Evolutionary conservation across 1,140 invertebrate genomes (phyloP).

Genomic region (Pristionchus pacificus): DNA sequence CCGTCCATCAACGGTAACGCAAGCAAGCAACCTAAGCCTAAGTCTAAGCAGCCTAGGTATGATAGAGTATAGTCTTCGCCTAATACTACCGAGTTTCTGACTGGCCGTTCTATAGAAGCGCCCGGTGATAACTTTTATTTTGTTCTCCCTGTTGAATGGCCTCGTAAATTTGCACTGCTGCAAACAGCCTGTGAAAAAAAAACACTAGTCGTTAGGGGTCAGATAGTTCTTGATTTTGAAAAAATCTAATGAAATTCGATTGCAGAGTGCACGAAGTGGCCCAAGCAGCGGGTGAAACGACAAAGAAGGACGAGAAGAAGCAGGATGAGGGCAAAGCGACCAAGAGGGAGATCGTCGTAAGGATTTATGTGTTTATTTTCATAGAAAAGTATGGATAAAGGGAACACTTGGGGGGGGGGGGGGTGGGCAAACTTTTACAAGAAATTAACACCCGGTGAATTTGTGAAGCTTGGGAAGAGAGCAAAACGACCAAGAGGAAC

Average conservation of each 20-base stretch:
- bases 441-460: conserved; percentile 1
- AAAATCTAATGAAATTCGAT: conserved; percentile 2
- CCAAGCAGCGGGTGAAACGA: conserved; percentile 14
- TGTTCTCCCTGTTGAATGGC: too few species aligned
- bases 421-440: conserved; percentile 5
- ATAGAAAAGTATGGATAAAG: background rate
- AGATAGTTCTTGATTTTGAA: conserved; percentile 34
- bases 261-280: conserved; percentile 25
- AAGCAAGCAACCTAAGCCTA: too few species aligned
- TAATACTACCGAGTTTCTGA: too few species aligned
- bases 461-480: background rate
- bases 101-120: too few species aligned
- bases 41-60: too few species aligned
- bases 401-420: background rate
- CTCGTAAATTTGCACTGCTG: too few species aligned
- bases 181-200: too few species aligned
- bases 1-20: conserved; percentile 80
- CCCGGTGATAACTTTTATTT: too few species aligned
- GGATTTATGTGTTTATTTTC: conserved; percentile 10
- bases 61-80: too few species aligned
- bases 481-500: conserved; percentile 7
- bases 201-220: too few species aligned
- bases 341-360: background rate
- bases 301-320: conserved; percentile 18
- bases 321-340: background rate